phyloP scores from a whole-genome alignment of 2,888 invertebrate genomes.

The Erannis defoliaria region DNA sequence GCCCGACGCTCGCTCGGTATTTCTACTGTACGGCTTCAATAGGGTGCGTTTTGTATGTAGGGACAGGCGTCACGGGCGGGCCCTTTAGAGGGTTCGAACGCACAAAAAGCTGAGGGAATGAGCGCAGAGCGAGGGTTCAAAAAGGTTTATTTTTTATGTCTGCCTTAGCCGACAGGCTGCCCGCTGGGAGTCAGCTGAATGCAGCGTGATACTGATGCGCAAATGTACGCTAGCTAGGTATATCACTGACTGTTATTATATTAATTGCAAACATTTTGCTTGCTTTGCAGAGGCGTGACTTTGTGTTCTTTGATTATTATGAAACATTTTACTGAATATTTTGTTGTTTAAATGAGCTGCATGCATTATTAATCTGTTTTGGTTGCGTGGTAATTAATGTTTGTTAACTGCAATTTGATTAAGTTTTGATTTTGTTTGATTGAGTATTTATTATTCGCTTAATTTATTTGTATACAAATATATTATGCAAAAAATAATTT shows the following conservation, averaged over 20 bases:
- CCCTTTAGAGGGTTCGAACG: constrained; percentile 56
- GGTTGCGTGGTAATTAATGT: not conserved
- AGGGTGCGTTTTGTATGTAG: constrained; percentile 64
- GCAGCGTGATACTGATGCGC: constrained; percentile 12
- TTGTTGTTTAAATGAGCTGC: not conserved
- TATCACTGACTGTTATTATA: constrained; percentile 14
- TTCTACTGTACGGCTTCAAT: constrained; percentile 60
- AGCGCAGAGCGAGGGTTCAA: constrained; percentile 57
- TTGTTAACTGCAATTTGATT: not conserved
- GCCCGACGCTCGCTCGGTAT: constrained; percentile 47
- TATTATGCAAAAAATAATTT: too few species aligned
- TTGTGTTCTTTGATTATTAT: constrained; percentile 12
- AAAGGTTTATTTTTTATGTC: constrained; percentile 73
- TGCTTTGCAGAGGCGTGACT: constrained; percentile 12
- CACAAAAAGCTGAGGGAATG: constrained; percentile 75
- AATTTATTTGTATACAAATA: too few species aligned
- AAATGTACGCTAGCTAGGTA: constrained; percentile 4
- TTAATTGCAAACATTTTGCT: constrained; percentile 2
- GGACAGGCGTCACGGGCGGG: constrained; percentile 51
- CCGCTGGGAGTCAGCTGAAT: constrained; percentile 27
- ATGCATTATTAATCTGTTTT: not conserved
- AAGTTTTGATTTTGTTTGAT: too few species aligned
- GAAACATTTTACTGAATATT: not conserved
- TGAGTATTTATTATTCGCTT: too few species aligned
- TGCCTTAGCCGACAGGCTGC: constrained; percentile 48